A percentile compares a stretch with the other conserved stretches of the same genome.
phyloP scores from a whole-genome alignment of 2,888 invertebrate species.

The Trilocha varians region DNA sequence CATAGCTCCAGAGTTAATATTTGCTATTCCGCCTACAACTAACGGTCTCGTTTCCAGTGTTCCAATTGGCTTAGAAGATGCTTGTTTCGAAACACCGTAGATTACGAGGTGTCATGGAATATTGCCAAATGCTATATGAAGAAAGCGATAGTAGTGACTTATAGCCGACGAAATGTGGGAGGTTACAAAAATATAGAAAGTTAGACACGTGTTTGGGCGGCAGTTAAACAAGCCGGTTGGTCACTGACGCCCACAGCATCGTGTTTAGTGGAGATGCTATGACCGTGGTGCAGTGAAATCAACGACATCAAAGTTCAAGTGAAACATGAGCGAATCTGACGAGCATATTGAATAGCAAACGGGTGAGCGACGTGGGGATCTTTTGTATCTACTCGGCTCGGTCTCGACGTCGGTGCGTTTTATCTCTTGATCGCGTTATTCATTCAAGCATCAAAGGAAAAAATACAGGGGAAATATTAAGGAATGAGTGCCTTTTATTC shows the following conservation, averaged over 20 bases:
- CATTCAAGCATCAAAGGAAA: slow-evolving; percentile 64
- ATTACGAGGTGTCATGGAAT: slow-evolving; percentile 23
- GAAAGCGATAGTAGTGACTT: slow-evolving; percentile 23
- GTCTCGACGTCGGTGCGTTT: slow-evolving; percentile 49
- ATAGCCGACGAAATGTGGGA: slow-evolving; percentile 22
- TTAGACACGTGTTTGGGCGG: slow-evolving; percentile 17
- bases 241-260: slow-evolving; percentile 16
- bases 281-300: slow-evolving; percentile 11
- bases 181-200: slow-evolving; percentile 27
- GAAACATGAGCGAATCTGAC: slow-evolving; percentile 18
- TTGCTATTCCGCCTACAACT: slow-evolving; percentile 11
- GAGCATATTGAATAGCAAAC: slow-evolving; percentile 38
- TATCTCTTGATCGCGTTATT: slow-evolving; percentile 68
- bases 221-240: slow-evolving; percentile 14
- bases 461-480: slow-evolving; percentile 40
- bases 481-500: slow-evolving; percentile 49
- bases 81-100: slow-evolving; percentile 20
- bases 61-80: slow-evolving; percentile 3
- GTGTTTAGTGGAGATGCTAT: slow-evolving; percentile 7
- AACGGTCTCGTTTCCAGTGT: neutral
- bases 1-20: neutral
- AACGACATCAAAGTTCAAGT: slow-evolving; percentile 21
- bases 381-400: slow-evolving; percentile 38
- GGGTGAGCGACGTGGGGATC: slow-evolving; percentile 28
- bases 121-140: slow-evolving; percentile 27